Evolutionary conservation across 2,888 invertebrate genomes (phyloP).

Genomic region (Tethea ocularis): DNA sequence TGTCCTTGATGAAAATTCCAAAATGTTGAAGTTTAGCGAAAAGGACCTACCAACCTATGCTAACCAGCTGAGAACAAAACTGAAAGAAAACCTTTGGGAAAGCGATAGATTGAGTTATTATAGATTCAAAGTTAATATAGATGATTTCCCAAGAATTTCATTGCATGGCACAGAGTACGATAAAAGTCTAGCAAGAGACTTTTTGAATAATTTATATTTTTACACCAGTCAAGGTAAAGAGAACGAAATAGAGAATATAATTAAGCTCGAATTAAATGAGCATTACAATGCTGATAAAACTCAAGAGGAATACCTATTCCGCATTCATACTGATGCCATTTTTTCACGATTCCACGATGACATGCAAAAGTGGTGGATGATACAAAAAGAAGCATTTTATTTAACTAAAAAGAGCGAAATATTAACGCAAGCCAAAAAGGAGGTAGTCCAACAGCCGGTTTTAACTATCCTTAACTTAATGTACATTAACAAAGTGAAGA

Average conservation of each 20-base stretch:
- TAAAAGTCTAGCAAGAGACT: conserved; percentile 37
- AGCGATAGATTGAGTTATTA: conserved; percentile 27
- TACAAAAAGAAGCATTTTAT: conserved; percentile 34
- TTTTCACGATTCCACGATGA: conserved; percentile 49
- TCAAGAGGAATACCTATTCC: conserved; percentile 35
- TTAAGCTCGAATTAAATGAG: conserved; percentile 41
- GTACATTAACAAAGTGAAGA: conserved; percentile 40
- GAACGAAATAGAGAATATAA: conserved; percentile 37
- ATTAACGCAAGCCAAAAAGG: conserved; percentile 43
- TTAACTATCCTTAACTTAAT: conserved; percentile 43
- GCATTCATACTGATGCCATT: conserved; percentile 48
- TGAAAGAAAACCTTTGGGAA: not conserved
- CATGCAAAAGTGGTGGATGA: conserved; percentile 55
- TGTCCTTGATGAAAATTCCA: conserved; percentile 10
- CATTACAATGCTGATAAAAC: conserved; percentile 35
- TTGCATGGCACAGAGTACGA: conserved; percentile 41
- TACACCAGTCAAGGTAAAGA: conserved; percentile 50
- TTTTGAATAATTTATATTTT: conserved; percentile 46
- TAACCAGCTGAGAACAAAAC: not conserved
- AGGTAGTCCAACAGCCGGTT: conserved; percentile 44
- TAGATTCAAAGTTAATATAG: conserved; percentile 35
- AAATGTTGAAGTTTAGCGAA: conserved; percentile 9
- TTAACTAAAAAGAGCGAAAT: conserved; percentile 36
- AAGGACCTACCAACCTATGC: not conserved
- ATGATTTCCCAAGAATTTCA: conserved; percentile 40